Evolutionary conservation across 2,888 invertebrate genomes (phyloP).

Genomic region (Hypselothyrea guttata): DNA sequence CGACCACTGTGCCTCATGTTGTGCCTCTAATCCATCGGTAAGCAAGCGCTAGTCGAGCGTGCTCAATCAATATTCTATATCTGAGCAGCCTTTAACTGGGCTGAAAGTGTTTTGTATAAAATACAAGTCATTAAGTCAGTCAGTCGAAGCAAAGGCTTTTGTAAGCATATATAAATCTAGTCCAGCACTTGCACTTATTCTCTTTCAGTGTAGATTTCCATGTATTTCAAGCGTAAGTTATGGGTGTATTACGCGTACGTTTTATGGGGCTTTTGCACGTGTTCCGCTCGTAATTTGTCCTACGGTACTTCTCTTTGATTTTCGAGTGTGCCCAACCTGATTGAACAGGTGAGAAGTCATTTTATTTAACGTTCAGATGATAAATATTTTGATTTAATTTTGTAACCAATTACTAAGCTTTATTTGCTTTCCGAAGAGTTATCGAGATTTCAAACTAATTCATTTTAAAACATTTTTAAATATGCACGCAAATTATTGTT

Average conservation of each 20-base stretch:
- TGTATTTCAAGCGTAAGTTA: constrained; percentile 10
- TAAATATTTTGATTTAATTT: constrained; percentile 10
- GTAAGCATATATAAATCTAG: no score
- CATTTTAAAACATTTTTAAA: no score
- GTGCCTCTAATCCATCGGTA: constrained; percentile 24
- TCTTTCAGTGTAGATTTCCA: constrained; percentile 25
- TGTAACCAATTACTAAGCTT: no score
- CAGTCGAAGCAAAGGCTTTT: no score
- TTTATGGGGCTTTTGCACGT: constrained; percentile 57
- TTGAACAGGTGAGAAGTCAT: constrained; percentile 50
- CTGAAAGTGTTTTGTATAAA: no score
- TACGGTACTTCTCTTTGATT: constrained; percentile 12
- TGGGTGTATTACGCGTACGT: constrained; percentile 25
- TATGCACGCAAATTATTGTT: no score
- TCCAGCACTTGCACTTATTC: no score
- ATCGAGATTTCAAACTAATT: no score
- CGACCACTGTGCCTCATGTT: constrained; percentile 53
- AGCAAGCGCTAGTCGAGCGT: not conserved
- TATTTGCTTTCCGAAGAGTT: no score
- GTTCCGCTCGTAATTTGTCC: constrained; percentile 49
- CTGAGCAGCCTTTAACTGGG: no score
- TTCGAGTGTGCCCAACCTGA: constrained; percentile 32
- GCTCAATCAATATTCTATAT: no score
- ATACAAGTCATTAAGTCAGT: no score
- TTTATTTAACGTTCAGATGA: constrained; percentile 15